A percentile compares a stretch with the other conserved stretches of the same genome.
phyloP scores from a whole-genome alignment of 2,888 invertebrate species.

The Lymantria dispar region DNA sequence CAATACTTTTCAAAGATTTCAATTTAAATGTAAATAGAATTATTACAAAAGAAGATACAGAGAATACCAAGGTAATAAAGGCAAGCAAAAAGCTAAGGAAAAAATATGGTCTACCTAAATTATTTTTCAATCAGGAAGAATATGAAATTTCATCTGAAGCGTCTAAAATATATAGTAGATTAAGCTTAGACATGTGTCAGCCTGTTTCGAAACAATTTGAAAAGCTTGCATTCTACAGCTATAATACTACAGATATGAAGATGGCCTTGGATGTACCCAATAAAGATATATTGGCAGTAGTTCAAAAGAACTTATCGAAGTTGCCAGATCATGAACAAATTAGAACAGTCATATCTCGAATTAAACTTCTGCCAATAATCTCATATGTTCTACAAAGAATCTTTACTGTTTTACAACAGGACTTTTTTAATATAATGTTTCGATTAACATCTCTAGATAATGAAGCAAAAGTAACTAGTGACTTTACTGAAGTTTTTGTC shows the following conservation, averaged over 20 bases:
- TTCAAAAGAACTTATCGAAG: conserved; percentile 43
- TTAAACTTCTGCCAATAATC: conserved; percentile 82
- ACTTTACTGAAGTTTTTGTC: conserved; percentile 30
- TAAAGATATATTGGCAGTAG: conserved; percentile 28
- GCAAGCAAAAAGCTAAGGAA: conserved; percentile 67
- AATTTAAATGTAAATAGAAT: conserved; percentile 32
- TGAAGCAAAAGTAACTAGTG: conserved; percentile 5
- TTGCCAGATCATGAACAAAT: conserved; percentile 25
- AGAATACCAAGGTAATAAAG: conserved; percentile 49
- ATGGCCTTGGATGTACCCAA: conserved; percentile 59
- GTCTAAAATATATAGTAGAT: conserved; percentile 41
- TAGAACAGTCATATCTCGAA: conserved; percentile 22
- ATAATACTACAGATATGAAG: conserved; percentile 36
- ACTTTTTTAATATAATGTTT: conserved; percentile 39
- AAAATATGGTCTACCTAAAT: conserved; percentile 61
- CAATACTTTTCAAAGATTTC: conserved; percentile 34
- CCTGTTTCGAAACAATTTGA: conserved; percentile 54
- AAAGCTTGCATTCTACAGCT: conserved; percentile 38
- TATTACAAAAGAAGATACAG: conserved; percentile 37
- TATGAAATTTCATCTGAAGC: conserved; percentile 44
- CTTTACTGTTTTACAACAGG: conserved; percentile 45
- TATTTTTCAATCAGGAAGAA: conserved; percentile 52
- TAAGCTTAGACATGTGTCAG: conserved; percentile 52
- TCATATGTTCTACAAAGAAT: conserved; percentile 74
- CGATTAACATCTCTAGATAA: conserved; percentile 22